Conservation (phyloP, 1,140 invertebrate genomes). For the Trachymyrmex cornetzi region DNA sequence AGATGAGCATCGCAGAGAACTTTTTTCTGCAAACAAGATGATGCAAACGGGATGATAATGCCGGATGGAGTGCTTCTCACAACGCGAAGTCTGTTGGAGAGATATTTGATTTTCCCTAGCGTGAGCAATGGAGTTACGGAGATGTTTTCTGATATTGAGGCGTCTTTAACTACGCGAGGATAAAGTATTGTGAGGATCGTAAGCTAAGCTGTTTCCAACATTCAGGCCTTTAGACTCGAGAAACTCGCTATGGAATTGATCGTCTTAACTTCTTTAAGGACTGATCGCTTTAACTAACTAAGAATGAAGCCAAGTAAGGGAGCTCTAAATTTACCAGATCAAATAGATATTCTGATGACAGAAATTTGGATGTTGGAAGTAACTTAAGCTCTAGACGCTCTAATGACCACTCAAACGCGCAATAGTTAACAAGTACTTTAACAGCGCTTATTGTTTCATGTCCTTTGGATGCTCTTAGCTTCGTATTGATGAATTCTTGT, state of each 20-base stretch:
- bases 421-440: conserved; percentile 55
- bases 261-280: conserved; percentile 43
- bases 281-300: conserved; percentile 29
- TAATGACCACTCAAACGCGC: conserved; percentile 51
- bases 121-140: neutral
- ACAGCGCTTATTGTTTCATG: conserved; percentile 35
- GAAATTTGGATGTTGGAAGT: conserved; percentile 42
- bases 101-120: conserved; percentile 48
- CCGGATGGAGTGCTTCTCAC: conserved; percentile 57
- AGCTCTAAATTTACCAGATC: conserved; percentile 1
- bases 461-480: conserved; percentile 17
- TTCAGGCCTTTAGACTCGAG: conserved; percentile 11
- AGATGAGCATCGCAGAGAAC: conserved; percentile 39
- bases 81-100: conserved; percentile 32
- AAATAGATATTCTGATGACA: conserved; percentile 49
- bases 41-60: conserved; percentile 69
- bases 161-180: conserved; percentile 7
- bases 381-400: conserved; percentile 24
- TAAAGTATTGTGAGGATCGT: conserved; percentile 33
- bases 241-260: conserved; percentile 16
- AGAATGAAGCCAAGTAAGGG: neutral
- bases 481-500: conserved; percentile 51
- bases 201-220: conserved; percentile 30
- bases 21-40: conserved; percentile 54
- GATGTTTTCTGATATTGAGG: conserved; percentile 29